phyloP scores from a whole-genome alignment of 2,797 vertebrate species.

The Urocyon cinereoargenteus region DNA sequence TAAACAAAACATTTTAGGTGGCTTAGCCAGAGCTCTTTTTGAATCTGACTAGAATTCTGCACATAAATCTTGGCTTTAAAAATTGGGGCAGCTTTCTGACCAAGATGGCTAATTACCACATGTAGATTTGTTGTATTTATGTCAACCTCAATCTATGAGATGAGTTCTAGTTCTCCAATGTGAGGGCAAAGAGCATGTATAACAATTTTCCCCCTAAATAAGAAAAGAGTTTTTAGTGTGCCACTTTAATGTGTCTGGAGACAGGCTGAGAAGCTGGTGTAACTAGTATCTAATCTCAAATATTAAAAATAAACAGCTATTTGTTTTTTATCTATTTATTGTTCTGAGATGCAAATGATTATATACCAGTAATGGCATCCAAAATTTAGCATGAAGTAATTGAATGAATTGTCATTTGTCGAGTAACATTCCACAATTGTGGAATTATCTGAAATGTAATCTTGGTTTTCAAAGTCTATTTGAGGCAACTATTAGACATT shows the following conservation, averaged over 20 bases:
- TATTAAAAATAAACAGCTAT: background rate
- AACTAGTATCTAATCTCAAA: background rate
- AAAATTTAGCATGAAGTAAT: background rate
- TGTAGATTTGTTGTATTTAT: background rate
- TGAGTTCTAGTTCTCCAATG: background rate
- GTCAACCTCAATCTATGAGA: background rate
- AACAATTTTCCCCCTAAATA: background rate
- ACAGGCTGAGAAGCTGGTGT: background rate
- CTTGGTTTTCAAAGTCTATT: background rate
- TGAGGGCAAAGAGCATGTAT: background rate
- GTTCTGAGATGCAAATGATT: background rate
- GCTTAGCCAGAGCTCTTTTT: background rate
- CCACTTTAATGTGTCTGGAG: background rate
- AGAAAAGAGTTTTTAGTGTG: background rate
- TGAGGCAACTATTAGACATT: background rate
- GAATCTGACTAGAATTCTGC: background rate
- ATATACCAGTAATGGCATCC: background rate
- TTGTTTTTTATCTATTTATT: background rate
- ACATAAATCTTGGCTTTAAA: background rate
- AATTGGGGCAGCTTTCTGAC: background rate
- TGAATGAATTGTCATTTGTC: background rate
- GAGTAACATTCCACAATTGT: background rate
- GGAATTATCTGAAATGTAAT: background rate
- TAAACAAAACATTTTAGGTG: background rate
- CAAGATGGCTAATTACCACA: background rate